Conservation (phyloP, 2,113 vertebrate species). For the Apodemus speciosus region DNA sequence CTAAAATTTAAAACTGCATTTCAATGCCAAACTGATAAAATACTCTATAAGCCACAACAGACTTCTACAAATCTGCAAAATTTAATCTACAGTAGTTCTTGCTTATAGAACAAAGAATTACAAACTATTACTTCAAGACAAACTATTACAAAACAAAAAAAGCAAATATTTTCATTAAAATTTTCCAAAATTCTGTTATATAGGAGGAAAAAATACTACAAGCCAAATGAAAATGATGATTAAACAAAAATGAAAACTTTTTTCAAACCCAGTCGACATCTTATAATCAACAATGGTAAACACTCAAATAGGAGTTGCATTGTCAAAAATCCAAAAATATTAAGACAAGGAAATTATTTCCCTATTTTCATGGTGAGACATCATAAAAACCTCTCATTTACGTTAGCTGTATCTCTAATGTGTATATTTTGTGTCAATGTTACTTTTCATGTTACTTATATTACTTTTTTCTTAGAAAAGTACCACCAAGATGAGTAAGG, state of each 20-base stretch:
- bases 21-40: slow-evolving; percentile 77
- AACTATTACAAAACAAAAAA: slow-evolving; percentile 81
- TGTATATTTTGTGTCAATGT: slow-evolving; percentile 47
- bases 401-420: slow-evolving; percentile 75
- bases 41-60: slow-evolving; percentile 78
- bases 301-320: slow-evolving; percentile 72
- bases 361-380: slow-evolving; percentile 69
- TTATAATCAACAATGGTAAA: slow-evolving; percentile 65
- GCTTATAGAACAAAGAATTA: slow-evolving; percentile 80
- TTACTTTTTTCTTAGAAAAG: slow-evolving; percentile 79
- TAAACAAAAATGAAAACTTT: slow-evolving; percentile 77
- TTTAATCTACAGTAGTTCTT: slow-evolving; percentile 73
- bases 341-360: slow-evolving; percentile 77
- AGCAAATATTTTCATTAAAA: slow-evolving; percentile 70
- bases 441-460: slow-evolving; percentile 75
- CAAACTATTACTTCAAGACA: slow-evolving; percentile 82
- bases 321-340: slow-evolving; percentile 78
- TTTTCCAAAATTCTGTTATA: slow-evolving; percentile 71
- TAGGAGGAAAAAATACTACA: slow-evolving; percentile 65
- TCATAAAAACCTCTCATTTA: slow-evolving; percentile 76
- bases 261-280: slow-evolving; percentile 65
- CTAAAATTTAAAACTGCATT: slow-evolving; percentile 78
- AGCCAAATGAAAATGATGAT: slow-evolving; percentile 58
- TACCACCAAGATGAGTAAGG: slow-evolving; percentile 85
- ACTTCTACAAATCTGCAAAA: slow-evolving; percentile 79